Percentiles rank a stretch among this genome's conserved stretches.
phyloP scores from a whole-genome alignment of 2,113 vertebrate genomes.

The Nesospiza acunhae region DNA sequence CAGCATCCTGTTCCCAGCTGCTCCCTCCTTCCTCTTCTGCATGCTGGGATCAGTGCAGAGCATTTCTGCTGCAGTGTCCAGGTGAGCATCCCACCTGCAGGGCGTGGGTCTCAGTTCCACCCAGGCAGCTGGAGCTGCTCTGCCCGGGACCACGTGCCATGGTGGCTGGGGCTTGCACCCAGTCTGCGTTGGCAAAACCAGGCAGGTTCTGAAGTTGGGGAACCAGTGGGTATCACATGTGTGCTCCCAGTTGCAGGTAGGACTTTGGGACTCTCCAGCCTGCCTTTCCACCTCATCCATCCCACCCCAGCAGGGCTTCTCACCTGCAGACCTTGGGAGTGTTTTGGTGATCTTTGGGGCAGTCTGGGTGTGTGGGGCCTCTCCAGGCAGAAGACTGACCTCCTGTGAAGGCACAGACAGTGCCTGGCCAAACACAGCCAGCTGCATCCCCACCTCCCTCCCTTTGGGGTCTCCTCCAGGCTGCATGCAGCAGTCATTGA shows the following conservation, averaged over 20 bases:
- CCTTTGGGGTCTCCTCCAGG: background rate
- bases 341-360: background rate
- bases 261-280: background rate
- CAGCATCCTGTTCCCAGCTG: background rate
- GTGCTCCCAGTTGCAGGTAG: accelerated
- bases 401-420: background rate
- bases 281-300: background rate
- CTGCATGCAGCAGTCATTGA: background rate
- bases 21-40: background rate
- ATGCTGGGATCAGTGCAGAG: background rate
- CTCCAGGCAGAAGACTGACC: background rate
- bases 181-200: background rate
- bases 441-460: background rate
- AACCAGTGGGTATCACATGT: background rate
- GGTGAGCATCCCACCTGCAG: background rate
- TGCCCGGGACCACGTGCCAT: accelerated
- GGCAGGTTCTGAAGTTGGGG: background rate
- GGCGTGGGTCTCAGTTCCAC: background rate
- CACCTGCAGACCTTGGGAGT: accelerated
- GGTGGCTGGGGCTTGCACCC: background rate
- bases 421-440: background rate
- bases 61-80: background rate
- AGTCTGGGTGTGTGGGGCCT: accelerated
- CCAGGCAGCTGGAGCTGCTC: accelerated
- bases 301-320: background rate